phyloP scores from a whole-genome alignment of 2,797 vertebrate genomes.

The Poecilia wingei region DNA sequence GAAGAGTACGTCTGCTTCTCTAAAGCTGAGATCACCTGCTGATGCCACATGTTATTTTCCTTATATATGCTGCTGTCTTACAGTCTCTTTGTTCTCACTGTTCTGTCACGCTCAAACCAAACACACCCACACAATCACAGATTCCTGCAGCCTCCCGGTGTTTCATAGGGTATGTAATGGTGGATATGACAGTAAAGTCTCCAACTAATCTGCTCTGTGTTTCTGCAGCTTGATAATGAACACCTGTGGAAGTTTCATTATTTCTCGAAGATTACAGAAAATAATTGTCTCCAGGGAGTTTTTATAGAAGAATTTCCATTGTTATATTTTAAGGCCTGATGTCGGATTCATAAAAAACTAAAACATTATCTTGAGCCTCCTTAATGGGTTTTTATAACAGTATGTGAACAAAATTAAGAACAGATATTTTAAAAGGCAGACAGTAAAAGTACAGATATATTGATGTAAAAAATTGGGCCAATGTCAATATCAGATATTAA shows the following conservation, averaged over 20 bases:
- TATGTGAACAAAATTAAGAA: neutral
- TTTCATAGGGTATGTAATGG: neutral
- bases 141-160: neutral
- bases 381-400: neutral
- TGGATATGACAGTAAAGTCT: neutral
- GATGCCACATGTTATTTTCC: neutral
- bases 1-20: neutral
- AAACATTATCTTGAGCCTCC: neutral
- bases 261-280: neutral
- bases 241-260: neutral
- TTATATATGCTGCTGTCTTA: neutral
- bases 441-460: neutral
- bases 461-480: too few species aligned
- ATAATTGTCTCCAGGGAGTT: neutral
- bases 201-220: neutral
- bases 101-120: neutral
- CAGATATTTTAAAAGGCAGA: neutral
- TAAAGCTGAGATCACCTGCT: slow-evolving; percentile 4
- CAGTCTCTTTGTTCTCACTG: slow-evolving; percentile 1
- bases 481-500: too few species aligned
- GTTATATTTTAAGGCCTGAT: too few species aligned
- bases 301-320: neutral
- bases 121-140: slow-evolving; percentile 3
- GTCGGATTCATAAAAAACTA: too few species aligned
- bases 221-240: neutral